A percentile compares a stretch with the other conserved stretches of the same genome.
Evolutionary conservation across 2,888 invertebrate genomes (phyloP).

Genomic region (Andrena chrysosceles): DNA sequence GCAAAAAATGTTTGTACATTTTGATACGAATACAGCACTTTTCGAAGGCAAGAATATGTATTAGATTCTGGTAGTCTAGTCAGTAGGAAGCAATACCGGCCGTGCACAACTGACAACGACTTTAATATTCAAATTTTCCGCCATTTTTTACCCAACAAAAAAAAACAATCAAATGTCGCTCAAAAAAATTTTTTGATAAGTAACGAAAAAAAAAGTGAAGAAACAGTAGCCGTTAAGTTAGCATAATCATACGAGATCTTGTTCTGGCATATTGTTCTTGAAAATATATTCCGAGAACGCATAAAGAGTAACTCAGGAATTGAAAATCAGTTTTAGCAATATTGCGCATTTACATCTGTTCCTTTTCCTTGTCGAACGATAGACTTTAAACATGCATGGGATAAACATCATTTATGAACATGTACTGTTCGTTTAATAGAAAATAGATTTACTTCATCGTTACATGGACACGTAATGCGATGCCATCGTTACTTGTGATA

Average conservation of each 20-base stretch:
- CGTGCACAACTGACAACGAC: constrained; percentile 82
- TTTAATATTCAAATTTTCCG: constrained; percentile 75
- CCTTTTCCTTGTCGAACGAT: constrained; percentile 54
- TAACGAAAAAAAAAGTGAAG: constrained; percentile 60
- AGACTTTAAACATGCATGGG: constrained; percentile 49
- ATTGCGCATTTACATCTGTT: constrained; percentile 41
- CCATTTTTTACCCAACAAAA: constrained; percentile 76
- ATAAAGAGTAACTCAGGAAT: constrained; percentile 67
- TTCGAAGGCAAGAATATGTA: constrained; percentile 55
- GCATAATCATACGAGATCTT: constrained; percentile 69
- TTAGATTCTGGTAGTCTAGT: constrained; percentile 71
- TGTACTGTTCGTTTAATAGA: constrained; percentile 65
- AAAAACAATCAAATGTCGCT: constrained; percentile 82
- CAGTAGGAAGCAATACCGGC: constrained; percentile 79
- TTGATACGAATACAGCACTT: constrained; percentile 75
- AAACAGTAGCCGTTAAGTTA: constrained; percentile 74
- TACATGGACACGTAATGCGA: constrained; percentile 26
- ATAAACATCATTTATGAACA: constrained; percentile 58
- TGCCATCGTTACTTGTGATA: constrained; percentile 49
- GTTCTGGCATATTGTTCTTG: constrained; percentile 53
- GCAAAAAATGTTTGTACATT: constrained; percentile 66
- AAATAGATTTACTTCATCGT: constrained; percentile 64
- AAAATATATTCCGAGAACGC: constrained; percentile 44
- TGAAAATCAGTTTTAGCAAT: constrained; percentile 68
- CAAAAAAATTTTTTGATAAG: constrained; percentile 78